Evolutionary conservation across 2,888 invertebrate genomes (phyloP).

Genomic region (Drosophila longiperda): DNA sequence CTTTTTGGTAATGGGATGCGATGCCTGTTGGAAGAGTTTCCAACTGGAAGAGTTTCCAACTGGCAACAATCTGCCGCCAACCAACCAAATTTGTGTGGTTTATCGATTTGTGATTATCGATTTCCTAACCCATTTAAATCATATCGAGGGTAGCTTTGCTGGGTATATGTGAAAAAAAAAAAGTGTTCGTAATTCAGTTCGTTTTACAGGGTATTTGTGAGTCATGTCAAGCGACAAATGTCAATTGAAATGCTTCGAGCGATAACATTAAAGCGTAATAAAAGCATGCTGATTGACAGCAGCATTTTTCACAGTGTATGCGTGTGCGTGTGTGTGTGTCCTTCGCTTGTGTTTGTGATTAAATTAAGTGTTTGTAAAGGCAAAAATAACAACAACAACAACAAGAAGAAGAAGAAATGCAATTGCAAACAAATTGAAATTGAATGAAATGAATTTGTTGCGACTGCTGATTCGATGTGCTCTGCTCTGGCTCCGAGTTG

Average conservation of each 20-base stretch:
- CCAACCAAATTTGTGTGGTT: not conserved
- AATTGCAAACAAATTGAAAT: slow-evolving; percentile 24
- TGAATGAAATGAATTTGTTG: slow-evolving; percentile 31
- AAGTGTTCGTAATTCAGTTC: not conserved
- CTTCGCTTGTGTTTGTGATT: slow-evolving; percentile 2
- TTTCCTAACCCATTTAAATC: not conserved
- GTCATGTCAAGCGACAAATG: not conserved
- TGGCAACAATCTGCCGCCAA: not conserved
- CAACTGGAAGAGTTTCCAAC: not conserved
- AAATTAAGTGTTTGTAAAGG: slow-evolving; percentile 37
- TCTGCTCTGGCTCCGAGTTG: slow-evolving; percentile 4
- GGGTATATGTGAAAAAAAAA: not conserved
- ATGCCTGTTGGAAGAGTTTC: not conserved
- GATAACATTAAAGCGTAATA: not conserved
- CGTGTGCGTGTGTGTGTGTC: slow-evolving; percentile 4
- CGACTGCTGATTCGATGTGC: slow-evolving; percentile 7
- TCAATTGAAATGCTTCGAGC: not conserved
- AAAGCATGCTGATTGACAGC: slow-evolving; percentile 10
- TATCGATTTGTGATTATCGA: not conserved
- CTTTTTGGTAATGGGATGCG: too few species aligned
- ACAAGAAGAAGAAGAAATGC: not conserved
- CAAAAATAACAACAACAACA: slow-evolving; percentile 7
- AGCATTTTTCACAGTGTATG: slow-evolving; percentile 9
- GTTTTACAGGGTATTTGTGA: not conserved
- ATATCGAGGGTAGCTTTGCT: not conserved